These are phyloP conservation scores for Daboia siamensis DNA, from an alignment of 2,113 vertebrate species.

Conservation along the genomic window DNA sequence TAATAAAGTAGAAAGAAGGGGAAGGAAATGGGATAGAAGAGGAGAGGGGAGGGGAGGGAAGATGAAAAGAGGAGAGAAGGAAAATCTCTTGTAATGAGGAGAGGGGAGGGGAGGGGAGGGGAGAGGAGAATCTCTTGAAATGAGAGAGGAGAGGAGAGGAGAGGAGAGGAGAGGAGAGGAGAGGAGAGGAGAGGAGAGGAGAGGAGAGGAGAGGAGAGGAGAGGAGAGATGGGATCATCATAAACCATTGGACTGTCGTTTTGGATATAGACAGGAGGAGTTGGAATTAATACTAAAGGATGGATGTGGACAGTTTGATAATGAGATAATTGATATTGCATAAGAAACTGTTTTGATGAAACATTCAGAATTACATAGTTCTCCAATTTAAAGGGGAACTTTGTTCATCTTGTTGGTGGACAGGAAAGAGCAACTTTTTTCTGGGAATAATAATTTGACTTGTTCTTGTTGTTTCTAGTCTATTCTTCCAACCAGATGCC, in stretches of 20 bases:
- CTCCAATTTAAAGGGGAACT: not conserved
- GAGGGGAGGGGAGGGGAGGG: not conserved
- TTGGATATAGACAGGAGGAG: not conserved
- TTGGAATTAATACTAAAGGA: not conserved
- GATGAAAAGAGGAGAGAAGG: no score
- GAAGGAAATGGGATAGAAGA: not conserved
- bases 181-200: not conserved
- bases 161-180: no score
- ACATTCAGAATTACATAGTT: not conserved
- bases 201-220: not conserved
- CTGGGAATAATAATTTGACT: not conserved
- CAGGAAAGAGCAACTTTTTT: not conserved
- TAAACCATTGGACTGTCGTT: not conserved
- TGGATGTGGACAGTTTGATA: not conserved
- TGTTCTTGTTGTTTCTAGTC: not conserved
- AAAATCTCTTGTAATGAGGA: no score
- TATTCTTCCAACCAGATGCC: not conserved
- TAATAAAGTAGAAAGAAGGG: not conserved
- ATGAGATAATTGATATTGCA: not conserved
- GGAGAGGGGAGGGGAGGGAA: not conserved
- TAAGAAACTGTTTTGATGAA: not conserved
- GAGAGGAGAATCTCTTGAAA: no score
- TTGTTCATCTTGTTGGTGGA: not conserved
- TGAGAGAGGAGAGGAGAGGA: no score
- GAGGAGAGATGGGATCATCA: not conserved